Percentiles rank a stretch among this genome's conserved stretches.
phyloP scores from a whole-genome alignment of 2,113 vertebrate species.

The Nycticorax nycticorax region DNA sequence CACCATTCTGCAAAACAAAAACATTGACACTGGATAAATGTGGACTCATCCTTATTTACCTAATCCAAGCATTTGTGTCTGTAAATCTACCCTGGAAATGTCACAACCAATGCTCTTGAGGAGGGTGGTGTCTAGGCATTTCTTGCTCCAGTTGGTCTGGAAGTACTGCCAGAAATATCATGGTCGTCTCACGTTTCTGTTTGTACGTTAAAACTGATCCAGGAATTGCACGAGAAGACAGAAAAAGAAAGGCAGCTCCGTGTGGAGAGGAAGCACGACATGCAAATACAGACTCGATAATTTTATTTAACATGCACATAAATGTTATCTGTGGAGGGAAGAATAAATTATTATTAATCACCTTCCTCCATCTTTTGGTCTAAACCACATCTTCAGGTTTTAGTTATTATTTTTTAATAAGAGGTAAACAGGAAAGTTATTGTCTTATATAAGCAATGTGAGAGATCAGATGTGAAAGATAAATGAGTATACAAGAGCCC shows the following conservation, averaged over 20 bases:
- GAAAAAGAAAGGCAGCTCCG: background rate
- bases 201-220: background rate
- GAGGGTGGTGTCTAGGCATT: background rate
- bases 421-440: background rate
- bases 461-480: background rate
- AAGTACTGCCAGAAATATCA: background rate
- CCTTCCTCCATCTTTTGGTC: background rate
- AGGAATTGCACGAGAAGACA: background rate
- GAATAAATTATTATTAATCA: background rate
- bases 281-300: background rate
- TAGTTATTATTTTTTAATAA: background rate
- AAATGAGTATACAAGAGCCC: background rate
- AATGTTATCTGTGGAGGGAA: background rate
- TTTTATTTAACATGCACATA: background rate
- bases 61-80: background rate
- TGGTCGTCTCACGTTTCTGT: background rate
- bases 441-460: background rate
- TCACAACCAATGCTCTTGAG: background rate
- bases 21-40: background rate
- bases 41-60: background rate
- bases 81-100: background rate
- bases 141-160: background rate
- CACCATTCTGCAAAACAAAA: background rate
- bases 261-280: background rate
- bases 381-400: background rate